phyloP scores from a whole-genome alignment of 2,113 vertebrate species.

The Microcebus lehilahytsara region DNA sequence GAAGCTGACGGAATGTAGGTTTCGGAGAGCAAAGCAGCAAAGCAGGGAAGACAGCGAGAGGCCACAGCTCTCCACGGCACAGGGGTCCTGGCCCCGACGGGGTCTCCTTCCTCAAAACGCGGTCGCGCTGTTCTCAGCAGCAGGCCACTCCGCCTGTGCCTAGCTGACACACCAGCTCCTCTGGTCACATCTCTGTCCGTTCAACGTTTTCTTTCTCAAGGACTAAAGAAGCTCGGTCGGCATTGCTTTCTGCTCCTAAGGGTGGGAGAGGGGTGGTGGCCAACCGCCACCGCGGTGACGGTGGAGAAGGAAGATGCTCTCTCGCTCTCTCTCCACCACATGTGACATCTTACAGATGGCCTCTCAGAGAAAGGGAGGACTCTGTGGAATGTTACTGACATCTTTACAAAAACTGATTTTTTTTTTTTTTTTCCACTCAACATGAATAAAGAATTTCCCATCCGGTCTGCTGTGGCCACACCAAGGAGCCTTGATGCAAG shows the following conservation, averaged over 20 bases:
- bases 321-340: not conserved
- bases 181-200: not conserved
- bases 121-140: conserved; percentile 64
- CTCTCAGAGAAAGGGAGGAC: conserved; percentile 67
- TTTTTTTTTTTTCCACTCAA: conserved; percentile 76
- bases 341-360: conserved; percentile 56
- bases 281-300: not conserved
- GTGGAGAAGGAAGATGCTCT: conserved; percentile 30
- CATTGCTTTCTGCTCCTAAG: conserved; percentile 59
- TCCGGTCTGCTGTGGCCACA: conserved; percentile 79
- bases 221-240: not conserved
- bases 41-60: conserved; percentile 80
- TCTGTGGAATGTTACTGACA: conserved; percentile 77
- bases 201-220: not conserved
- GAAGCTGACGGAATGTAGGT: conserved; percentile 84
- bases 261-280: conserved; percentile 37
- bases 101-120: conserved; percentile 69
- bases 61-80: conserved; percentile 81
- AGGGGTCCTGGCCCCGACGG: conserved; percentile 79
- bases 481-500: conserved; percentile 85
- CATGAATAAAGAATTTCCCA: conserved; percentile 72
- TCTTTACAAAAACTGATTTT: conserved; percentile 73
- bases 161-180: conserved; percentile 66
- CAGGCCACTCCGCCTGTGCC: conserved; percentile 56
- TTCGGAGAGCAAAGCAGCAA: conserved; percentile 84